Evolutionary conservation across 2,113 vertebrate species (phyloP).

Genomic region (Zootoca vivipara): DNA sequence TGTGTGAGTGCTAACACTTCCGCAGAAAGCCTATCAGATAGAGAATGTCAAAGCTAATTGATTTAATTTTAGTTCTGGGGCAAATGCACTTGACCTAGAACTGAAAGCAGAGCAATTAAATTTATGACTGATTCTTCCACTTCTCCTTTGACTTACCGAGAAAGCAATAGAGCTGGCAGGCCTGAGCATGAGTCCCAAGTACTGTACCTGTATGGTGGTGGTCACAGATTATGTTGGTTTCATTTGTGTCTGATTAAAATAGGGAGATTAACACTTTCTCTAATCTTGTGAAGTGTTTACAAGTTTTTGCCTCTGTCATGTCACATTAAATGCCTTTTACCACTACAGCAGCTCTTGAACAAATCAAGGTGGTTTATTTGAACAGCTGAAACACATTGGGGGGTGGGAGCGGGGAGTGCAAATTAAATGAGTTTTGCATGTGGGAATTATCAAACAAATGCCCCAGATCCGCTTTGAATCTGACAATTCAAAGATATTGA

Average conservation of each 20-base stretch:
- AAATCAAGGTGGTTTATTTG: not conserved
- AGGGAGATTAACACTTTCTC: not conserved
- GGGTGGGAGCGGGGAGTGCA: too few relatives aligned
- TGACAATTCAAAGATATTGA: not conserved
- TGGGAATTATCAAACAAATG: not conserved
- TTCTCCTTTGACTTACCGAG: not conserved
- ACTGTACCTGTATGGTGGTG: not conserved
- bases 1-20: not conserved
- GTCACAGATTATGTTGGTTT: not conserved
- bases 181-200: not conserved
- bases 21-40: not conserved
- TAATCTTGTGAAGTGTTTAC: not conserved
- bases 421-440: not conserved
- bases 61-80: not conserved
- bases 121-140: not conserved
- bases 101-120: not conserved
- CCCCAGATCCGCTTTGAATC: not conserved
- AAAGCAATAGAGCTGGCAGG: not conserved
- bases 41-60: not conserved
- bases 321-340: slow-evolving; percentile 43
- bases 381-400: not conserved
- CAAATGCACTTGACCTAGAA: not conserved
- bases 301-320: slow-evolving; percentile 26
- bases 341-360: not conserved
- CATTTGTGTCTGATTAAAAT: rapidly evolving